Evolutionary conservation across 2,113 vertebrate genomes (phyloP).

Genomic region (Cathartes aura): DNA sequence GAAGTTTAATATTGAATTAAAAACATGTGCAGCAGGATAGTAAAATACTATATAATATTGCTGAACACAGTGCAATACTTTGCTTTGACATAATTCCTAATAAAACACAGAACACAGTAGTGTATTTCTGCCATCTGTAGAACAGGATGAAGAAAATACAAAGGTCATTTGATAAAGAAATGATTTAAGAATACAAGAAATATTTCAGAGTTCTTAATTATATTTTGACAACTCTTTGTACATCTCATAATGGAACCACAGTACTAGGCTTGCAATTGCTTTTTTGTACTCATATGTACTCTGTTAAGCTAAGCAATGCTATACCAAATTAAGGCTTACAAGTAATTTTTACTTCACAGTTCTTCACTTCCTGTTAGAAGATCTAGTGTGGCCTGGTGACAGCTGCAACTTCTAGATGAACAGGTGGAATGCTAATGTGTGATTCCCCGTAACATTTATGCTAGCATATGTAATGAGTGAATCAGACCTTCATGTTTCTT

Average conservation of each 20-base stretch:
- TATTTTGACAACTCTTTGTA: constrained; percentile 54
- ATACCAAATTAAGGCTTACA: constrained; percentile 53
- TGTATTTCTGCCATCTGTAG: constrained; percentile 26
- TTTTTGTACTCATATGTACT: constrained; percentile 15
- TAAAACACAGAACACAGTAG: neutral
- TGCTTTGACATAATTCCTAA: constrained; percentile 58
- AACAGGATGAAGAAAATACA: neutral
- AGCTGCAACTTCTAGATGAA: neutral
- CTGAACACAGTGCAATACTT: neutral
- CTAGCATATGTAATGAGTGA: neutral
- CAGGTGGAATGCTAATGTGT: neutral
- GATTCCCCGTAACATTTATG: neutral
- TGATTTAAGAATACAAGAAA: neutral
- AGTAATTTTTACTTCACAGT: constrained; percentile 14
- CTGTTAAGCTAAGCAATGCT: constrained; percentile 26
- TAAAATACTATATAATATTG: constrained; percentile 40
- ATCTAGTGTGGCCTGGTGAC: neutral
- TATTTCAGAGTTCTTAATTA: neutral
- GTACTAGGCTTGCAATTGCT: neutral
- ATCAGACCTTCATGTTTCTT: neutral
- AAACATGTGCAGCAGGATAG: constrained; percentile 64
- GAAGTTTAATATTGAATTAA: constrained; percentile 62
- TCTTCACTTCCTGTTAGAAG: constrained; percentile 20
- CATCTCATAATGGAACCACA: neutral
- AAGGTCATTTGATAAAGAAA: constrained; percentile 13